Evolutionary conservation across 1,140 invertebrate genomes (phyloP).

Genomic region (Caenorhabditis remanei): DNA sequence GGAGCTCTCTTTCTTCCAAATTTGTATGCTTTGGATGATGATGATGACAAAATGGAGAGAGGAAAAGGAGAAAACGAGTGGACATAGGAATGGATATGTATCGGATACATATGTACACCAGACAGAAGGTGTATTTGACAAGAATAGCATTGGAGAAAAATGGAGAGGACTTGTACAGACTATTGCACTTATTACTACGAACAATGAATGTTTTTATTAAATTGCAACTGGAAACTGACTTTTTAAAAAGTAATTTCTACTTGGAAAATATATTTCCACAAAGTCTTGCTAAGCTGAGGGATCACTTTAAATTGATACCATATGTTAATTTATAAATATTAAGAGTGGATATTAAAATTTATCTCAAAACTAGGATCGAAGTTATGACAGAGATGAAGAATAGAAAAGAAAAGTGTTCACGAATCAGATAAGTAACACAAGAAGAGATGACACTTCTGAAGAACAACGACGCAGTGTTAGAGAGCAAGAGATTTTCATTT

Average conservation of each 20-base stretch:
- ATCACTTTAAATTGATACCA: too few relatives aligned
- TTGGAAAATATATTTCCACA: too few relatives aligned
- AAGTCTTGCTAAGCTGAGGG: too few relatives aligned
- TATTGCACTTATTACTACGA: too few relatives aligned
- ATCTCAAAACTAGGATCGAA: too few relatives aligned
- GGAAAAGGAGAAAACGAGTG: slow-evolving; percentile 33
- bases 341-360: too few relatives aligned
- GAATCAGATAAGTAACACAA: slow-evolving; percentile 39
- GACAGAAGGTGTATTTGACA: slow-evolving; percentile 11
- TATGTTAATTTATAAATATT: too few relatives aligned
- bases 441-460: slow-evolving; percentile 52
- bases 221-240: too few relatives aligned
- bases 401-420: background rate
- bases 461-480: slow-evolving; percentile 55
- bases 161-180: background rate
- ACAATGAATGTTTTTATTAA: too few relatives aligned
- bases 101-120: slow-evolving; percentile 33
- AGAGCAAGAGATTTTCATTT: slow-evolving; percentile 58
- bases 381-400: background rate
- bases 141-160: slow-evolving; percentile 19
- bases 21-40: slow-evolving; percentile 37
- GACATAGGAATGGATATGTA: slow-evolving; percentile 33
- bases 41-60: slow-evolving; percentile 50
- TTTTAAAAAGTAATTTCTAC: too few relatives aligned
- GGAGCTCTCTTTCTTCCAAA: slow-evolving; percentile 40